Conservation (phyloP, 92 coral and sea anemone species). For the Zoanthus sansibaricus region DNA sequence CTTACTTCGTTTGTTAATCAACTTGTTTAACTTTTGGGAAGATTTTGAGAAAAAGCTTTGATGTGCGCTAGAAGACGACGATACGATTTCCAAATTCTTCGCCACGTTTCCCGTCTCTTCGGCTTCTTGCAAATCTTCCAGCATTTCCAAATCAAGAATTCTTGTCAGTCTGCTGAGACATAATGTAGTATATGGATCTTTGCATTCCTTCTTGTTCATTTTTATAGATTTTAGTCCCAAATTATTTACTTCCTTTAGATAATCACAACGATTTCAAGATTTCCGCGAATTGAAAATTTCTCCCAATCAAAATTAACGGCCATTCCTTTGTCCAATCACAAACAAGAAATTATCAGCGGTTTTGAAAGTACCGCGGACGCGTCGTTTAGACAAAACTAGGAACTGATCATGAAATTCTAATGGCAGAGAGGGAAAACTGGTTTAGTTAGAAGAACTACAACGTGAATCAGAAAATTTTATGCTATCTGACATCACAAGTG, state of each 20-base stretch:
- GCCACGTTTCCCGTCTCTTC: conserved; percentile 86
- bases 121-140: conserved; percentile 86
- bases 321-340: conserved; percentile 67
- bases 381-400: not conserved
- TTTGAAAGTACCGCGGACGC: conserved; percentile 52
- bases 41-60: conserved; percentile 86
- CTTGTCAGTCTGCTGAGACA: conserved; percentile 86
- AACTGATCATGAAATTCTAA: not conserved
- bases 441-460: not conserved
- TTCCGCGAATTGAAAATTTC: conserved; percentile 62
- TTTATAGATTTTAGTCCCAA: not conserved
- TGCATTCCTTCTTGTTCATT: conserved; percentile 84
- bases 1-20: conserved; percentile 83
- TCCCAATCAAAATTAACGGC: conserved; percentile 83
- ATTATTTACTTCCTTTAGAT: not conserved
- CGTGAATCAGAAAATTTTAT: not conserved
- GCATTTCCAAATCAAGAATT: conserved; percentile 82
- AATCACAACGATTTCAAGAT: conserved; percentile 27
- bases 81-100: conserved; percentile 78
- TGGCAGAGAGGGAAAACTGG: not conserved
- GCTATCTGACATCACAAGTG: not conserved
- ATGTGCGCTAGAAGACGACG: conserved; percentile 60
- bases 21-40: conserved; percentile 79
- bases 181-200: conserved; percentile 87
- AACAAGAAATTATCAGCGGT: conserved; percentile 65